A percentile compares a stretch with the other conserved stretches of the same genome.
Conservation (phyloP, 2,888 invertebrate species). For the Acrobasis repandana region DNA sequence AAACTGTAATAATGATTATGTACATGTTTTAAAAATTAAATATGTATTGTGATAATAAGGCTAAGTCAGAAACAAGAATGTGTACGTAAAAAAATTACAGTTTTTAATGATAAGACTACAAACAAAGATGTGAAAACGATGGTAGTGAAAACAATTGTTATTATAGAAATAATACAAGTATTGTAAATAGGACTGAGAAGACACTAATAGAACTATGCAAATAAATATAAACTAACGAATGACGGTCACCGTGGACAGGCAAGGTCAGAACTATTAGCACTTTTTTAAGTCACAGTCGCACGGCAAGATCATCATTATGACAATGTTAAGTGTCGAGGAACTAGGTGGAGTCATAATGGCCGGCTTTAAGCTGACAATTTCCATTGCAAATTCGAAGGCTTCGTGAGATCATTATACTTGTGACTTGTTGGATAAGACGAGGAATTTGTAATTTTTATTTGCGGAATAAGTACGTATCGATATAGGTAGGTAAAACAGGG, state of each 20-base stretch:
- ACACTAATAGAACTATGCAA: background rate
- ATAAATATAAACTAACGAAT: slow-evolving; percentile 6
- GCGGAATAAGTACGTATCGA: no score
- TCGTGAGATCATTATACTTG: slow-evolving; percentile 8
- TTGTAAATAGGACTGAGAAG: background rate
- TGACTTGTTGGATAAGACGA: background rate
- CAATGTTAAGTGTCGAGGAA: slow-evolving; percentile 9
- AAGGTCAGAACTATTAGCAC: slow-evolving; percentile 16
- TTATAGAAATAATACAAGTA: background rate
- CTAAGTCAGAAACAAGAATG: no score
- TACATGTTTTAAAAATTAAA: no score
- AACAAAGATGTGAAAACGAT: background rate
- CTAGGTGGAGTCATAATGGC: slow-evolving; percentile 10
- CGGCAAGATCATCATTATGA: slow-evolving; percentile 9
- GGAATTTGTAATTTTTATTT: slow-evolving; percentile 6
- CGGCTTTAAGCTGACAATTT: background rate
- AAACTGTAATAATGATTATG: background rate
- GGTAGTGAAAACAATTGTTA: no score
- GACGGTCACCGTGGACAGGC: background rate
- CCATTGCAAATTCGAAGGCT: slow-evolving; percentile 9
- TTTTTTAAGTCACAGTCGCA: slow-evolving; percentile 11
- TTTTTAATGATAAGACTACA: no score
- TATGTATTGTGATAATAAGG: no score
- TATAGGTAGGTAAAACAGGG: no score
- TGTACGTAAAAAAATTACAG: no score